Evolutionary conservation across 2,113 vertebrate genomes (phyloP).

Genomic region (Lophius piscatorius): DNA sequence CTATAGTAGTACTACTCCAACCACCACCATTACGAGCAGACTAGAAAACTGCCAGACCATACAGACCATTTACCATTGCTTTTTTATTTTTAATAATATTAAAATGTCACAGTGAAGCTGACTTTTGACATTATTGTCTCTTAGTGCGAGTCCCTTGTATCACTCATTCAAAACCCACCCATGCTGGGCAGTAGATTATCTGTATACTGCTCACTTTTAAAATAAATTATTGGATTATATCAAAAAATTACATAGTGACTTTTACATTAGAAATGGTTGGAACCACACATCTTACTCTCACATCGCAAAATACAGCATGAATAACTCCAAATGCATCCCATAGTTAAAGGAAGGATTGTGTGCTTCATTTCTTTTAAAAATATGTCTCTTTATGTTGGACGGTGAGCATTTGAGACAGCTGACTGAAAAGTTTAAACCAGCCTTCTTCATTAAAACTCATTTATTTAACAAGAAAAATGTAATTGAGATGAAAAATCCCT

Average conservation of each 20-base stretch:
- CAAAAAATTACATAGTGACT: no score
- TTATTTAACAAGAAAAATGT: slow-evolving; percentile 4
- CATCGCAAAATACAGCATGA: neutral
- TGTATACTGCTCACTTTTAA: neutral
- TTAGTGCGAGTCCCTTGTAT: neutral
- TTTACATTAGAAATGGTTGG: no score
- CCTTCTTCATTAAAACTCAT: slow-evolving; percentile 2
- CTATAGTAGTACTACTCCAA: no score
- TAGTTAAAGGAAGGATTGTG: neutral
- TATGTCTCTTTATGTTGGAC: neutral
- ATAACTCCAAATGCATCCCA: neutral
- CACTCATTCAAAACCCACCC: neutral
- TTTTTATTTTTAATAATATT: no score
- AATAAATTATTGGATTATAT: no score
- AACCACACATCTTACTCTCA: no score
- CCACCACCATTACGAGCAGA: no score
- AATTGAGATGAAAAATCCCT: slow-evolving; percentile 10
- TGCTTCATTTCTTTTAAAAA: no score
- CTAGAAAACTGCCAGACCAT: no score
- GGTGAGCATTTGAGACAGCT: neutral
- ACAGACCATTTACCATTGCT: no score
- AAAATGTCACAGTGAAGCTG: neutral
- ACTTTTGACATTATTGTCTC: neutral
- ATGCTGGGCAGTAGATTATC: neutral
- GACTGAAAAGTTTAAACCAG: neutral